A percentile compares a stretch with the other conserved stretches of the same genome.
Conservation (phyloP, 2,888 invertebrate species). For the Mythimna pallens region DNA sequence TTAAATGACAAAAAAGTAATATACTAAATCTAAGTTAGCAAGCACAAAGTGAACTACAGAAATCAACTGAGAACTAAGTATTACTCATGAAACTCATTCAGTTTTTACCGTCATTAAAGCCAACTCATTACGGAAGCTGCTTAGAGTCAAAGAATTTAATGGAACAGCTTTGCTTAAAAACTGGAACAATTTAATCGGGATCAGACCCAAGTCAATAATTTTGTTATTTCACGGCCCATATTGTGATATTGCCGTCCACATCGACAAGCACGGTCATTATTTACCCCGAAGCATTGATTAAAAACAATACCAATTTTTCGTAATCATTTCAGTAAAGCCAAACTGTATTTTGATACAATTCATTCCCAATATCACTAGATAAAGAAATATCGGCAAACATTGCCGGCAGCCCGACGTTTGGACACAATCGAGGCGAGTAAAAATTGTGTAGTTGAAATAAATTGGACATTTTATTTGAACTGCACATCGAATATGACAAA, state of each 20-base stretch:
- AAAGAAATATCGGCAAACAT: conserved; percentile 57
- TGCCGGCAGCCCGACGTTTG: conserved; percentile 42
- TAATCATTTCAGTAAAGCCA: conserved; percentile 30
- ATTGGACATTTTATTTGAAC: conserved; percentile 42
- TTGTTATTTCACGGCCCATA: neutral
- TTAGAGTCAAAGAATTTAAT: conserved; percentile 5
- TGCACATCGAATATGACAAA: conserved; percentile 43
- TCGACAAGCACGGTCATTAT: conserved; percentile 9
- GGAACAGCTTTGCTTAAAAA: neutral
- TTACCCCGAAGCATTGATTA: conserved; percentile 31
- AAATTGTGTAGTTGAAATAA: conserved; percentile 46
- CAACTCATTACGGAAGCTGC: conserved; percentile 20
- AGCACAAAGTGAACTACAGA: conserved; percentile 9
- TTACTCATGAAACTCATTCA: conserved; percentile 7
- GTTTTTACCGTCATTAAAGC: conserved; percentile 28
- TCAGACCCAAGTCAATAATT: conserved; percentile 1
- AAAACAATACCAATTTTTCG: conserved; percentile 36
- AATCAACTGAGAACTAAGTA: neutral
- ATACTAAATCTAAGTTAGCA: neutral
- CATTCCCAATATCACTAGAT: conserved; percentile 43
- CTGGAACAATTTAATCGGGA: neutral
- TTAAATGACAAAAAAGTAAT: neutral
- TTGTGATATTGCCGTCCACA: neutral
- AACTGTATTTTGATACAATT: conserved; percentile 45
- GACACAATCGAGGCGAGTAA: conserved; percentile 50